These are phyloP conservation scores for Ferrisia virgata DNA, from an alignment of 2,888 invertebrate species.

Conservation along the genomic window DNA sequence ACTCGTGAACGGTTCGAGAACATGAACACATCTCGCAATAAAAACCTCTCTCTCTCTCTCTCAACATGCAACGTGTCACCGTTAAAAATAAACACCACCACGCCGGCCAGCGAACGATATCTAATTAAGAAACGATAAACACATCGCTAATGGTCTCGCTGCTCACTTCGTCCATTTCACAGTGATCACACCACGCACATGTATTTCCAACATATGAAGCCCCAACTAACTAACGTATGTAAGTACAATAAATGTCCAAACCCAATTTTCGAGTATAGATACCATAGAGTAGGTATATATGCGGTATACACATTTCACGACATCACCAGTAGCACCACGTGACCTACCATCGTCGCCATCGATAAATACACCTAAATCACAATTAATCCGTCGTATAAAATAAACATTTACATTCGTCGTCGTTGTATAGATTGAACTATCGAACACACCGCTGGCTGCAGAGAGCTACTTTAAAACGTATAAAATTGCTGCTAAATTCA, in stretches of 20 bases:
- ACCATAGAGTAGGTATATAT: too few relatives aligned
- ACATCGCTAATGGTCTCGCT: constrained; percentile 15
- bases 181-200: background rate
- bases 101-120: background rate
- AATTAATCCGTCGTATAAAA: background rate
- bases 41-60: too few relatives aligned
- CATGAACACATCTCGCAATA: background rate
- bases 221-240: background rate
- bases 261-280: too few relatives aligned
- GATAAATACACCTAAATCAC: background rate
- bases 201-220: too few relatives aligned
- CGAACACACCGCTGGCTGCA: background rate
- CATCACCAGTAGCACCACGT: too few relatives aligned
- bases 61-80: constrained; percentile 14
- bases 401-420: background rate
- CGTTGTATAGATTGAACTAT: background rate
- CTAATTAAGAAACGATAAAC: constrained; percentile 32
- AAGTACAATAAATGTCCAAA: too few relatives aligned
- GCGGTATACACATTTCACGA: too few relatives aligned
- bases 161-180: too few relatives aligned
- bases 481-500: background rate
- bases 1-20: too few relatives aligned
- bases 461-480: background rate
- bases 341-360: background rate
- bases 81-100: constrained; percentile 14